Evolutionary conservation across 1,140 invertebrate species (phyloP).

Genomic region (Drosophila tropicalis): DNA sequence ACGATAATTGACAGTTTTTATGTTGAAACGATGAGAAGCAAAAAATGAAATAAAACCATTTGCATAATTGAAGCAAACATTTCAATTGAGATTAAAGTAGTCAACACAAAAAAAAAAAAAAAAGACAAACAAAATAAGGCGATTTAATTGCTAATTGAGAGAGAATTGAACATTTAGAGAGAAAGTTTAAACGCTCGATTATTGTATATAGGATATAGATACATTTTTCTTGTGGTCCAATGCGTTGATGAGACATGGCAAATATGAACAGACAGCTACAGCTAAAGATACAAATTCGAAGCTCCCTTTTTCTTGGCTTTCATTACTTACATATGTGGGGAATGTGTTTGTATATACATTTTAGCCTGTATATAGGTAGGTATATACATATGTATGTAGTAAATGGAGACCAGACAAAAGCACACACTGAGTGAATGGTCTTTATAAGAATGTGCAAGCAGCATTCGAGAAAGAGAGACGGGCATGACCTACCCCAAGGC

Average conservation of each 20-base stretch:
- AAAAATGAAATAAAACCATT: constrained; percentile 18
- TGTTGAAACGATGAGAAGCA: constrained; percentile 14
- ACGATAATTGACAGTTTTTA: constrained; percentile 37
- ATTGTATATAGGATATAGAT: neutral
- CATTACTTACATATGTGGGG: constrained; percentile 65
- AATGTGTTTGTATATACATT: constrained; percentile 16
- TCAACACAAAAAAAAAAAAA: neutral
- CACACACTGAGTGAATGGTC: constrained; percentile 20
- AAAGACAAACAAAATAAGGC: neutral
- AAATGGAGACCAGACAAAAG: constrained; percentile 21
- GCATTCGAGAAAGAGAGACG: constrained; percentile 33
- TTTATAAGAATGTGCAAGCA: constrained; percentile 33
- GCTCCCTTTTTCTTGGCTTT: constrained; percentile 64
- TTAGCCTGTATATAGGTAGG: neutral
- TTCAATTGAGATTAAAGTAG: constrained; percentile 40
- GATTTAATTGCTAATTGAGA: constrained; percentile 38
- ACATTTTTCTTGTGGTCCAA: constrained; percentile 30
- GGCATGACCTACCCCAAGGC: constrained; percentile 76
- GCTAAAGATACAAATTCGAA: constrained; percentile 29
- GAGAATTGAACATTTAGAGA: constrained; percentile 27
- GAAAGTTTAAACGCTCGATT: constrained; percentile 24
- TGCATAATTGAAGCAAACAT: constrained; percentile 51
- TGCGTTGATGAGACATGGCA: constrained; percentile 48
- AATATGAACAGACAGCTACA: constrained; percentile 32
- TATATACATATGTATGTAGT: neutral